phyloP scores from a whole-genome alignment of 2,888 invertebrate species.

The Apamea crenata region DNA sequence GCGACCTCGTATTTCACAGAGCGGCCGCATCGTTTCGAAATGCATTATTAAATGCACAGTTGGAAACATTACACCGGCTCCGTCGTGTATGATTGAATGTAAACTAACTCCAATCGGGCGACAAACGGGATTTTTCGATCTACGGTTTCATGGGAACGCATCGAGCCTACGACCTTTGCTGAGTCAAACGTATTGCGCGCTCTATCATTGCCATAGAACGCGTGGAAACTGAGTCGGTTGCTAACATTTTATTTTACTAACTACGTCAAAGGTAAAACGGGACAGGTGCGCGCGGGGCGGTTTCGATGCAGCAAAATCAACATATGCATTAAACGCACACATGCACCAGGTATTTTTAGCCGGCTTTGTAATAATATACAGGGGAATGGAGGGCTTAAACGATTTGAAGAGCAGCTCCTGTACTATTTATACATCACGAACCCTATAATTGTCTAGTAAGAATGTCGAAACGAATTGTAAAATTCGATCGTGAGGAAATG shows the following conservation, averaged over 20 bases:
- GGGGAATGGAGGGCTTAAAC: constrained; percentile 73
- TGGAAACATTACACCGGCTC: constrained; percentile 80
- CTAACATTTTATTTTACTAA: constrained; percentile 49
- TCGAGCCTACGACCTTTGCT: constrained; percentile 56
- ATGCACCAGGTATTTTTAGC: constrained; percentile 82
- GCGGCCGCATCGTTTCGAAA: constrained; percentile 89
- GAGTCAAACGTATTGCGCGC: constrained; percentile 21
- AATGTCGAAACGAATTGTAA: constrained; percentile 69
- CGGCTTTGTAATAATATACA: constrained; percentile 73
- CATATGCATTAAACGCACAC: constrained; percentile 77
- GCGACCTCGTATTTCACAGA: constrained; percentile 88
- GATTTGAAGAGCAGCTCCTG: constrained; percentile 73
- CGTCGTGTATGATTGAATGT: constrained; percentile 79
- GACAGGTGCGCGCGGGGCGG: constrained; percentile 80
- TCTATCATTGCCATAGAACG: constrained; percentile 3
- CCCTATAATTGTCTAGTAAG: constrained; percentile 55
- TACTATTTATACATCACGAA: constrained; percentile 73
- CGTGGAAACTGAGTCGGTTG: constrained; percentile 25
- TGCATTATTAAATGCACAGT: constrained; percentile 89
- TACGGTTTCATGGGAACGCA: constrained; percentile 72
- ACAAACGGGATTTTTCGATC: constrained; percentile 69
- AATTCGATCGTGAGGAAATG: constrained; percentile 74
- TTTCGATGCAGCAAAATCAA: constrained; percentile 75
- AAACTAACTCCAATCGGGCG: constrained; percentile 75
- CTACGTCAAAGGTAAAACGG: constrained; percentile 74